These are phyloP conservation scores for Thereuonema tuberculata DNA, from an alignment of 1,140 invertebrate genomes.

Conservation along the genomic window DNA sequence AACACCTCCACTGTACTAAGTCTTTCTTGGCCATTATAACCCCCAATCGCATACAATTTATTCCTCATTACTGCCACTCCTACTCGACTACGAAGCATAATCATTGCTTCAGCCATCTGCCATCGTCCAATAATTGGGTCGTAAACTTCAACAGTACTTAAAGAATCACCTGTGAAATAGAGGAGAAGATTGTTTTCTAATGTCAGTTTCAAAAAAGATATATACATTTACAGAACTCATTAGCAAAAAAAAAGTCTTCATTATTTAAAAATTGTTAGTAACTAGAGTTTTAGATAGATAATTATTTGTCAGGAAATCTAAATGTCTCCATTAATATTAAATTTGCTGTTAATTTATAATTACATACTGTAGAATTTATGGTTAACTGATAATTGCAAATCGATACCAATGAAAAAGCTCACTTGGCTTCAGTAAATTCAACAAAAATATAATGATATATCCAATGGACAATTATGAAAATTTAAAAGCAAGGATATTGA, in stretches of 20 bases:
- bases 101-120: conserved; percentile 70
- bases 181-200: not conserved
- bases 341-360: no score
- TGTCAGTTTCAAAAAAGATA: not conserved
- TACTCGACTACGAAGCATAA: conserved; percentile 63
- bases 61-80: conserved; percentile 68
- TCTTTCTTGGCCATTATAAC: conserved; percentile 66
- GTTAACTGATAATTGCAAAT: no score
- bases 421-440: no score
- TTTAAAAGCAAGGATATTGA: no score
- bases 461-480: no score
- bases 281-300: not conserved
- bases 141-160: conserved; percentile 75
- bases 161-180: conserved; percentile 50
- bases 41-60: conserved; percentile 39
- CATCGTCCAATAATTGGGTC: conserved; percentile 58
- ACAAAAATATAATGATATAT: no score
- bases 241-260: not conserved
- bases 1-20: conserved; percentile 79
- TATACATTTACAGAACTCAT: not conserved
- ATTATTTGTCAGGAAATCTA: no score
- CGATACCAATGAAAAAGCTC: no score
- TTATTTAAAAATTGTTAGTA: not conserved
- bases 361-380: no score
- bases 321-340: no score